A percentile compares a stretch with the other conserved stretches of the same genome.
Evolutionary conservation across 2,888 invertebrate species (phyloP).

Genomic region (Cabera pusaria): DNA sequence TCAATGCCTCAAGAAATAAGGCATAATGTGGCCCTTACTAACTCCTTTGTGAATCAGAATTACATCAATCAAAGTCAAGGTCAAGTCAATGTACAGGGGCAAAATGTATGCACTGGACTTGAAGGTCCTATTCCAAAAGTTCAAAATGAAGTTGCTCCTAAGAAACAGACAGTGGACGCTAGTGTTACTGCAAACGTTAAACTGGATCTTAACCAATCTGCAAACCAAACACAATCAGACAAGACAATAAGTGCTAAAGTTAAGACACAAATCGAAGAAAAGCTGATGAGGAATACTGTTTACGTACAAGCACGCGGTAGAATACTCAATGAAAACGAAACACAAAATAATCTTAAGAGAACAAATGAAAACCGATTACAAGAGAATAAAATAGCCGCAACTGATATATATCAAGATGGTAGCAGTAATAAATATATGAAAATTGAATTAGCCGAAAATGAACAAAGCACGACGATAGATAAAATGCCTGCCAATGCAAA

Average conservation of each 20-base stretch:
- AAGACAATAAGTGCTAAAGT: constrained; percentile 19
- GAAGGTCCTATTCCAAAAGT: background rate
- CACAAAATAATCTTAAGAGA: constrained; percentile 14
- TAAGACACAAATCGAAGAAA: constrained; percentile 47
- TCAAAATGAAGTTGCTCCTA: background rate
- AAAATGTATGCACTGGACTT: no score
- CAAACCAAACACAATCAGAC: constrained; percentile 1
- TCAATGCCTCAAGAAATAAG: constrained; percentile 7
- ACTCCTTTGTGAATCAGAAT: constrained; percentile 2
- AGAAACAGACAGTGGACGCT: background rate
- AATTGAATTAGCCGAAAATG: constrained; percentile 1
- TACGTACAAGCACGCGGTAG: constrained; percentile 69
- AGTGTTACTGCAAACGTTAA: background rate
- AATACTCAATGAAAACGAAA: constrained; percentile 52
- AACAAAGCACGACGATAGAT: no score
- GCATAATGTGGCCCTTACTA: constrained; percentile 11
- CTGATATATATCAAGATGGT: no score
- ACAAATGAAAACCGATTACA: no score
- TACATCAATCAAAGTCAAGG: constrained; percentile 2
- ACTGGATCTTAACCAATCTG: constrained; percentile 6
- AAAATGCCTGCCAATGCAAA: no score
- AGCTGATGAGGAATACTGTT: constrained; percentile 68
- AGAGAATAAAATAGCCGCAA: no score
- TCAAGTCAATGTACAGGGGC: constrained; percentile 4
- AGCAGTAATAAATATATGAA: constrained; percentile 12